Conservation (phyloP, 2,797 vertebrate genomes). For the Austrolebias charrua region DNA sequence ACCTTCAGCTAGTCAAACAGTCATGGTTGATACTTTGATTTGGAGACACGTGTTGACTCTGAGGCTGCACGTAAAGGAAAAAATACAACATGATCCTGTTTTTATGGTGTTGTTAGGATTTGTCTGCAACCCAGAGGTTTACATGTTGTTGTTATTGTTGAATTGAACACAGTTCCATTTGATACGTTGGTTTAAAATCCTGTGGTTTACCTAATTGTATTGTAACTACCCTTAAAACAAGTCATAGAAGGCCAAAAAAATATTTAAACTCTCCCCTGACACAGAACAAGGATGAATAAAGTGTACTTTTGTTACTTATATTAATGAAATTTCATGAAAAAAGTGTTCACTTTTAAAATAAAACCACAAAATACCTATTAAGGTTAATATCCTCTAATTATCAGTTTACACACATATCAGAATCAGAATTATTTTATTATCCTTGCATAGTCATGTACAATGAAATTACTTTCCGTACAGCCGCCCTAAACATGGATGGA, state of each 20-base stretch:
- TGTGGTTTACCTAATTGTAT: not conserved
- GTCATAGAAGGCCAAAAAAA: not conserved
- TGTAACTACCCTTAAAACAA: not conserved
- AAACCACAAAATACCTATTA: too few species aligned
- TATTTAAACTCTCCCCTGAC: not conserved
- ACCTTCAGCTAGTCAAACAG: not conserved
- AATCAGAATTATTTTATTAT: too few species aligned
- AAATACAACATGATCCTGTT: conserved; percentile 1
- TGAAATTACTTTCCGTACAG: too few species aligned
- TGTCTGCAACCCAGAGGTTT: not conserved
- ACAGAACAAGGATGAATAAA: too few species aligned
- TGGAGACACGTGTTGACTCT: not conserved
- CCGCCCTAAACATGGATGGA: too few species aligned
- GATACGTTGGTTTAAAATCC: not conserved
- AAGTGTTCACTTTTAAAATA: too few species aligned
- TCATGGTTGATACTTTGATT: not conserved
- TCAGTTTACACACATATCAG: too few species aligned
- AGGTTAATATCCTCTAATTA: too few species aligned
- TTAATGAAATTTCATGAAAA: too few species aligned
- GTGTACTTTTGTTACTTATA: too few species aligned
- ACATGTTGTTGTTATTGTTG: not conserved
- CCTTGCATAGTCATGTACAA: too few species aligned
- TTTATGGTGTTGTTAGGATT: not conserved
- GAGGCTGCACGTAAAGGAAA: not conserved
- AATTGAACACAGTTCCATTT: not conserved